Conservation (phyloP, 2,113 vertebrate species). For the Todiramphus chloris region DNA sequence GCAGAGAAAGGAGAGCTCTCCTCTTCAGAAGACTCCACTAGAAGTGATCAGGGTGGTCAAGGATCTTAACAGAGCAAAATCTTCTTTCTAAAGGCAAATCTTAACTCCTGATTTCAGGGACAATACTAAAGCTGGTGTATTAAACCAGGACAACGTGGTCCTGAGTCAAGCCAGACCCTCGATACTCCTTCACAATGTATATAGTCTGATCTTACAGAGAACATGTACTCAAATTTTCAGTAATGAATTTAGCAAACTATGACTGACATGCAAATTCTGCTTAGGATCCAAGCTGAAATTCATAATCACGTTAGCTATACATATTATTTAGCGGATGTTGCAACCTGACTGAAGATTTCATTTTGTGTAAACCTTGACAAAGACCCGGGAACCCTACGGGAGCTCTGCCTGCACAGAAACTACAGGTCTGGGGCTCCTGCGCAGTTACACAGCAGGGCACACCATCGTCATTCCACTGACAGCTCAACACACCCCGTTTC, state of each 20-base stretch:
- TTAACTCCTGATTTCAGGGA: background rate
- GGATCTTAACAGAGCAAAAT: background rate
- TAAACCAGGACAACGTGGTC: accelerated
- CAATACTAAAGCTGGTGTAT: background rate
- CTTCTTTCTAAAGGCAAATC: background rate
- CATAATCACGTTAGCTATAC: background rate
- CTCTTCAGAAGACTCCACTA: background rate
- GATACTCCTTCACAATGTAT: background rate
- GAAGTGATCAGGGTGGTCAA: background rate
- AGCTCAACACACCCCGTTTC: background rate
- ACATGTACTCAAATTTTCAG: background rate
- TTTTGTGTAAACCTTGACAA: background rate
- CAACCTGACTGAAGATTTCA: background rate
- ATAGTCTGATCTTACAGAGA: background rate
- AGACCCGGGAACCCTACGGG: background rate
- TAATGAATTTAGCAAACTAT: background rate
- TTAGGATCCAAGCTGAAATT: background rate
- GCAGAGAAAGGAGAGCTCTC: background rate
- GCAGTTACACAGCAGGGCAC: background rate
- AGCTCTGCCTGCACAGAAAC: background rate
- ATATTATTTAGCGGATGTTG: background rate
- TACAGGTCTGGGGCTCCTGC: background rate
- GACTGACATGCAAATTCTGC: background rate
- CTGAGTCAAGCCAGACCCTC: background rate
- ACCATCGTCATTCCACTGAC: background rate